A percentile compares a stretch with the other conserved stretches of the same genome.
Evolutionary conservation across 92 coral and sea anemone species (phyloP).

Genomic region (Diadumene lineata): DNA sequence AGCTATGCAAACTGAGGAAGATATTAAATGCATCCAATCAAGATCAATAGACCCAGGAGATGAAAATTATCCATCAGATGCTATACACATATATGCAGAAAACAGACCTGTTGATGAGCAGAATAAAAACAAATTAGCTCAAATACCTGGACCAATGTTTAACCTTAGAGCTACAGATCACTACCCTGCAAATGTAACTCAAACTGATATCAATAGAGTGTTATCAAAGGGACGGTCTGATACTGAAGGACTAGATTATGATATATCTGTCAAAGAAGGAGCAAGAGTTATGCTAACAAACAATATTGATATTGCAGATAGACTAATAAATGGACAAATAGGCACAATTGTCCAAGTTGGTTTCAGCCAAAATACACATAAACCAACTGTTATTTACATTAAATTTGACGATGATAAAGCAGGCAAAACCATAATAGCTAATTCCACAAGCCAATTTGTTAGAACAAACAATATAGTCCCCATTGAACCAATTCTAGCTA

Average conservation of each 20-base stretch:
- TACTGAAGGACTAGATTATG: constrained; percentile 67
- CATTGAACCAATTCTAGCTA: constrained; percentile 48
- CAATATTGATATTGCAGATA: constrained; percentile 20
- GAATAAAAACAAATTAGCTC: constrained; percentile 19
- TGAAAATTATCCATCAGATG: not conserved
- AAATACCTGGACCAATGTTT: constrained; percentile 26
- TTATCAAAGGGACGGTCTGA: constrained; percentile 53
- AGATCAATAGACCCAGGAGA: constrained; percentile 28
- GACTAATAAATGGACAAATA: constrained; percentile 56
- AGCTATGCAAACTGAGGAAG: constrained; percentile 57
- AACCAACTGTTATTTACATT: constrained; percentile 46
- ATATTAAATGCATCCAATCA: constrained; percentile 48
- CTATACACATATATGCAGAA: not conserved
- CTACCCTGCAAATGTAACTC: constrained; percentile 31
- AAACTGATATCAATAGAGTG: constrained; percentile 57
- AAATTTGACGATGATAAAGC: constrained; percentile 71
- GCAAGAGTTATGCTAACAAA: constrained; percentile 58
- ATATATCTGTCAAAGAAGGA: constrained; percentile 49
- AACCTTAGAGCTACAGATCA: constrained; percentile 31
- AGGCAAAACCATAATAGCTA: constrained; percentile 39
- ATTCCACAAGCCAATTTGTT: constrained; percentile 26
- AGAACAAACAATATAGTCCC: constrained; percentile 63
- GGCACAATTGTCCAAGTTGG: constrained; percentile 53
- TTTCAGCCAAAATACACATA: constrained; percentile 29
- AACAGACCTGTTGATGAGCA: constrained; percentile 14